phyloP scores from a whole-genome alignment of 2,113 vertebrate species.

The Takifugu bimaculatus region DNA sequence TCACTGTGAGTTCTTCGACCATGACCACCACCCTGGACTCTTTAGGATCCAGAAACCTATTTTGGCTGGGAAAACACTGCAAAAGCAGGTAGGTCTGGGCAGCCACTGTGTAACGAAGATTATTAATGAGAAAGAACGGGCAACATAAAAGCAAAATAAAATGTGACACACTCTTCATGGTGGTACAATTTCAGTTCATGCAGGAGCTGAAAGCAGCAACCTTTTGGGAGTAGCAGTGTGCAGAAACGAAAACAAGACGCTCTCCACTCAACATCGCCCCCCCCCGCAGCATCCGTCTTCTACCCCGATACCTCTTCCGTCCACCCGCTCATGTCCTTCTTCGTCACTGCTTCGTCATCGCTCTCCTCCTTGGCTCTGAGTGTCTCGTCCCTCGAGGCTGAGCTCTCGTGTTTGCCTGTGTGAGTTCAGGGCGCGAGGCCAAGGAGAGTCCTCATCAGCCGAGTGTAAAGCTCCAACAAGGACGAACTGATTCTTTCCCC shows the following conservation, averaged over 20 bases:
- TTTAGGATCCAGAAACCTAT: too few species aligned
- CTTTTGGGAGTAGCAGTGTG: neutral
- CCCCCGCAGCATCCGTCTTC: constrained; percentile 25
- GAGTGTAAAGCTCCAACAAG: constrained; percentile 69
- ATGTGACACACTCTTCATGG: too few species aligned
- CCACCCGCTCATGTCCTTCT: constrained; percentile 25
- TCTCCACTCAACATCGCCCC: constrained; percentile 15
- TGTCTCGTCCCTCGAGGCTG: constrained; percentile 39
- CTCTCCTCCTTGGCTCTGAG: constrained; percentile 34
- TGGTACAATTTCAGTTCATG: too few species aligned
- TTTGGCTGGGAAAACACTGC: too few species aligned
- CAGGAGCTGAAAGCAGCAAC: too few species aligned
- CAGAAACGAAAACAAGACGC: constrained; percentile 6
- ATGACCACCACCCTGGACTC: too few species aligned
- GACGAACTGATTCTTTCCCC: constrained; percentile 50
- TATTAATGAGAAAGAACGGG: too few species aligned
- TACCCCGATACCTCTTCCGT: constrained; percentile 25
- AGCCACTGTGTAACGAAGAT: too few species aligned
- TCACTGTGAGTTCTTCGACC: too few species aligned
- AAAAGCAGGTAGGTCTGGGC: too few species aligned
- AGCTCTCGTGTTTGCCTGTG: constrained; percentile 48
- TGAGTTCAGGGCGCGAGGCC: constrained; percentile 57
- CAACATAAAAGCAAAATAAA: too few species aligned
- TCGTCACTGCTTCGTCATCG: constrained; percentile 33
- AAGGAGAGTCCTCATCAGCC: constrained; percentile 68